A percentile compares a stretch with the other conserved stretches of the same genome.
These are phyloP conservation scores for Caloenas nicobarica DNA, from an alignment of 2,113 vertebrate species.

Conservation along the genomic window DNA sequence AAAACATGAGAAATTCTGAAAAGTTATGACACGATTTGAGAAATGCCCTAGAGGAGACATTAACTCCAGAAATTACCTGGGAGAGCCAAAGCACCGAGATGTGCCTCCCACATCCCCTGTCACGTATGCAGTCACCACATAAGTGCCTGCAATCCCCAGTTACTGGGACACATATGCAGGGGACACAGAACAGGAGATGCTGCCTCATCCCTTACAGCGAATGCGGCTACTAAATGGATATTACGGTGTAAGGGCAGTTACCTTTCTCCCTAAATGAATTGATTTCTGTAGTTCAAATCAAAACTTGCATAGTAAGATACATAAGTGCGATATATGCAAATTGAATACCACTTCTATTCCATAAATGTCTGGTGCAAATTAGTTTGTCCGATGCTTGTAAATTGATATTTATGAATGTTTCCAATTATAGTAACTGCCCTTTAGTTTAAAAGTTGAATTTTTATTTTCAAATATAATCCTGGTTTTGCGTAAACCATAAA, in stretches of 20 bases:
- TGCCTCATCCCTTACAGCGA: background rate
- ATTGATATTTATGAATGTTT: background rate
- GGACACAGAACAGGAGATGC: background rate
- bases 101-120: background rate
- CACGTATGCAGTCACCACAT: fast-evolving
- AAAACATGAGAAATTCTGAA: background rate
- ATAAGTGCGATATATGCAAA: background rate
- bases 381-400: background rate
- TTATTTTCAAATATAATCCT: background rate
- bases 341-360: background rate
- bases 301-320: background rate
- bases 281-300: background rate
- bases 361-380: background rate
- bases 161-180: background rate
- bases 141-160: background rate
- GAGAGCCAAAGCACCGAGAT: background rate
- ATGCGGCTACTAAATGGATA: background rate
- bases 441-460: background rate
- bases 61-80: background rate
- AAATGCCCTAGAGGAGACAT: background rate
- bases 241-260: background rate
- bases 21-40: background rate
- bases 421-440: background rate
- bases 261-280: background rate
- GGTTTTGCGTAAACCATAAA: background rate